Percentiles rank a stretch among this genome's conserved stretches.
phyloP scores from a whole-genome alignment of 2,888 invertebrate genomes.

The Sarcophaga carnaria region DNA sequence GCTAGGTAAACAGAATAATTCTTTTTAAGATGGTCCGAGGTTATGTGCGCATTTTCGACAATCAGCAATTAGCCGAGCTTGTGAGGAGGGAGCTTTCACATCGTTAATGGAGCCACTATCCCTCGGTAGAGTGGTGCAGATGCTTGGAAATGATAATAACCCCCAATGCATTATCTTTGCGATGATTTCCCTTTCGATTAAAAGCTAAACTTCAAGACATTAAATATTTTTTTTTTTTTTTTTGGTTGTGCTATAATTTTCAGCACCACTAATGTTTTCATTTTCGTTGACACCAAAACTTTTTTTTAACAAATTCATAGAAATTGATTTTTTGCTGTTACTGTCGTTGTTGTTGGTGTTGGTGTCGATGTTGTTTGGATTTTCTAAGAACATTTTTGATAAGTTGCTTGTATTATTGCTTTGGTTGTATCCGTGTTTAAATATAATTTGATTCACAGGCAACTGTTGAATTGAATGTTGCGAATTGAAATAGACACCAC shows the following conservation, averaged over 20 bases:
- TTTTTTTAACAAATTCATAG: constrained; percentile 33
- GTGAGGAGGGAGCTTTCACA: too few species aligned
- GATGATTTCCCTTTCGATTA: too few species aligned
- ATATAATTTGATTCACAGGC: constrained; percentile 26
- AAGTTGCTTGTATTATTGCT: constrained; percentile 9
- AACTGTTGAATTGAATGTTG: constrained; percentile 25
- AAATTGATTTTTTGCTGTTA: constrained; percentile 13
- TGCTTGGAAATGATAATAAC: too few species aligned
- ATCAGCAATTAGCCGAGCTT: too few species aligned
- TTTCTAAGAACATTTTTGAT: constrained; percentile 50
- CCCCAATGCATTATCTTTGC: too few species aligned
- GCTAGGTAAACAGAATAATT: too few species aligned
- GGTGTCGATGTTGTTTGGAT: constrained; percentile 2
- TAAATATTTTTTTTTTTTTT: too few species aligned
- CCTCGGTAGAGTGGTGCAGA: too few species aligned
- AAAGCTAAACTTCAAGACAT: too few species aligned
- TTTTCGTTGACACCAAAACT: not conserved
- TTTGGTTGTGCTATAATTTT: not conserved
- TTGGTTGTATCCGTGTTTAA: constrained; percentile 17
- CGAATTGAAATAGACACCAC: constrained; percentile 3
- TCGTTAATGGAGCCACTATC: too few species aligned
- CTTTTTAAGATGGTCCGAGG: too few species aligned
- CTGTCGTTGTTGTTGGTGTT: not conserved
- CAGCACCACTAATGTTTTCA: not conserved
- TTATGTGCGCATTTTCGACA: too few species aligned